Conservation (phyloP, 2,888 invertebrate genomes). For the Scaptomyza reducta region DNA sequence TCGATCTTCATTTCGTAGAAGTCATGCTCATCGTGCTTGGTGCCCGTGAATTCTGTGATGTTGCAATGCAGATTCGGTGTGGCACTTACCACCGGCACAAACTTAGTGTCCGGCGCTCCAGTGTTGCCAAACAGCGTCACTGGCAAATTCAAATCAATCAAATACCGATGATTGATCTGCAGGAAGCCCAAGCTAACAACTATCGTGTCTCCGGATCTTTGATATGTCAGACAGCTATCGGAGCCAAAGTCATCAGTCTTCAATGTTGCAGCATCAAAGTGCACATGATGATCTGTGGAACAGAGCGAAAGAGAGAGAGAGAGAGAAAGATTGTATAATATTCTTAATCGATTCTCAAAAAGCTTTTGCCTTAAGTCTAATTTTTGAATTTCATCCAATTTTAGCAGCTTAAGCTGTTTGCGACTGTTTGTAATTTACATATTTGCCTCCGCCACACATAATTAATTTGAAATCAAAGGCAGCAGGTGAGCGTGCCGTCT, state of each 20-base stretch:
- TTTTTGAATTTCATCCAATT: not conserved
- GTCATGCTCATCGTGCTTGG: conserved; percentile 81
- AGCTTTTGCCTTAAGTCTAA: not conserved
- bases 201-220: conserved; percentile 83
- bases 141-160: conserved; percentile 83
- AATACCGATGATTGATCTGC: conserved; percentile 84
- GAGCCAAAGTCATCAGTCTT: conserved; percentile 82
- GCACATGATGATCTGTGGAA: conserved; percentile 83
- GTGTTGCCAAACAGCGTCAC: conserved; percentile 77
- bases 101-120: conserved; percentile 64
- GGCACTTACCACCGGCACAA: conserved; percentile 81
- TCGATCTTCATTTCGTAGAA: conserved; percentile 84
- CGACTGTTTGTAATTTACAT: conserved; percentile 36
- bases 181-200: conserved; percentile 84
- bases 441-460: conserved; percentile 48
- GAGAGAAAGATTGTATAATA: not conserved
- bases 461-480: conserved; percentile 48
- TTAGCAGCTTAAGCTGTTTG: conserved; percentile 7
- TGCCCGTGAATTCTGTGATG: conserved; percentile 83
- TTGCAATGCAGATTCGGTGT: conserved; percentile 84
- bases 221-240: conserved; percentile 83
- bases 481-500: conserved; percentile 4
- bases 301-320: not conserved
- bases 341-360: not conserved
- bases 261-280: conserved; percentile 82